Evolutionary conservation across 2,888 invertebrate species (phyloP), one percentile per base, ranked within the genome.

Genomic region (Conistra vaccinii): DNA sequence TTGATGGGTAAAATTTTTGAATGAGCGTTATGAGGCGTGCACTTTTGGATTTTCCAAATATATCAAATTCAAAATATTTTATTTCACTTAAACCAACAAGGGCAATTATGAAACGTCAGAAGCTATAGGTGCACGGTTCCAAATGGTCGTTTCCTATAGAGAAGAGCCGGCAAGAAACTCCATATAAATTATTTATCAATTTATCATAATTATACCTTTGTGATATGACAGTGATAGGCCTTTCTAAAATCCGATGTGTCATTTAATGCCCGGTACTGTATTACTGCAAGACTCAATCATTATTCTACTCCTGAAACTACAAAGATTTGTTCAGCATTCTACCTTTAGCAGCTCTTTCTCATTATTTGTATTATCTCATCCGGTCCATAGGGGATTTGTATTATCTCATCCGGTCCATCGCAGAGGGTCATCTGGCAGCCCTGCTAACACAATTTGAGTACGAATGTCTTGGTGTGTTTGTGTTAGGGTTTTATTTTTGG

Each of bases 381-480:
- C 85, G 85, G 83, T 83, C 82, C 29, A 58, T n/a, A n/a, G n/a
- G n/a, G n/a, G n/a, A 85, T 81, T 81, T 81, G 82, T 76, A 67
- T 85, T 85, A 70, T 51, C 60, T 68, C 73, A 73, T 83, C 83
- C 85, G 85, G 83, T 83, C 82, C 29, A 58, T n/a, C 78, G 45
- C 85, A 69, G 69, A 61, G 53, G 83, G 80, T 83, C 76, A 85
- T 83, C 83, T 85, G 84, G 80, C 84, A 86, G 81, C 84, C 84
- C 86, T 85, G 75, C 77, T 85, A 67, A 85, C 85, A 81, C 82
- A 83, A 83, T 84, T 85, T 72, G 20, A 76, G 76, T 76, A 78
- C 72, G 69, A 81, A 75, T 87, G 74, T 80, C 78, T 84, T 73
- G 55, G 74, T 61, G 62, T 80, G 75, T 84, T 80, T 87, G 78